A percentile compares a stretch with the other conserved stretches of the same genome.
phyloP scores from a whole-genome alignment of 2,888 invertebrate species.

The Eucera pruinosa region DNA sequence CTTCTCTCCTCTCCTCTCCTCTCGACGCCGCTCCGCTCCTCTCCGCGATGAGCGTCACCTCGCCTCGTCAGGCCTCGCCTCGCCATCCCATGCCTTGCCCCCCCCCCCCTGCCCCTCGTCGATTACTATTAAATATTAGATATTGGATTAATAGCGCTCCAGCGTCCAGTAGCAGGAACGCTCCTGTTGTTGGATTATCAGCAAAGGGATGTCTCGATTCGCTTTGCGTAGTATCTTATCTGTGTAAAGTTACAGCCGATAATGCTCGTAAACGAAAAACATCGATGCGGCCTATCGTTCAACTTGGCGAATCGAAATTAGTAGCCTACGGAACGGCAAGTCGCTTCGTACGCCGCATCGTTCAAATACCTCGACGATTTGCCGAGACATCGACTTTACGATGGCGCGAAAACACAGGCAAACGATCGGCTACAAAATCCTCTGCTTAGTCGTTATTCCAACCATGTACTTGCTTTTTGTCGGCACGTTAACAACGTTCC shows the following conservation, averaged over 20 bases:
- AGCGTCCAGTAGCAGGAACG: slow-evolving; percentile 21
- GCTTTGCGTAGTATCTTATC: slow-evolving; percentile 68
- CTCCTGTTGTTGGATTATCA: slow-evolving; percentile 53
- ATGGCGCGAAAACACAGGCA: slow-evolving; percentile 78
- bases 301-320: slow-evolving; percentile 58
- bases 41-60: too few species aligned
- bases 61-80: too few species aligned
- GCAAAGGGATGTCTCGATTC: slow-evolving; percentile 58
- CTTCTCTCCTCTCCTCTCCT: too few species aligned
- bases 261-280: slow-evolving; percentile 61
- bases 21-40: too few species aligned
- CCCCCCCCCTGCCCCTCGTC: too few species aligned
- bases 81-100: too few species aligned
- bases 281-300: slow-evolving; percentile 51
- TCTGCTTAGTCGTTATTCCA: slow-evolving; percentile 77
- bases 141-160: slow-evolving; percentile 8
- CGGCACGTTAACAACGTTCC: slow-evolving; percentile 66
- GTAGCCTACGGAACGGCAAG: slow-evolving; percentile 67
- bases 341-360: slow-evolving; percentile 23
- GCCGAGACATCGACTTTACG: slow-evolving; percentile 1
- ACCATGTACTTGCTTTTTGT: slow-evolving; percentile 76
- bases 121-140: neutral
- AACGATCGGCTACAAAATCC: slow-evolving; percentile 77
- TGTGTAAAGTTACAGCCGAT: slow-evolving; percentile 48
- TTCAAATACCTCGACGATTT: neutral